Conservation (phyloP, 2,888 invertebrate genomes). For the Conchocele bisecta region DNA sequence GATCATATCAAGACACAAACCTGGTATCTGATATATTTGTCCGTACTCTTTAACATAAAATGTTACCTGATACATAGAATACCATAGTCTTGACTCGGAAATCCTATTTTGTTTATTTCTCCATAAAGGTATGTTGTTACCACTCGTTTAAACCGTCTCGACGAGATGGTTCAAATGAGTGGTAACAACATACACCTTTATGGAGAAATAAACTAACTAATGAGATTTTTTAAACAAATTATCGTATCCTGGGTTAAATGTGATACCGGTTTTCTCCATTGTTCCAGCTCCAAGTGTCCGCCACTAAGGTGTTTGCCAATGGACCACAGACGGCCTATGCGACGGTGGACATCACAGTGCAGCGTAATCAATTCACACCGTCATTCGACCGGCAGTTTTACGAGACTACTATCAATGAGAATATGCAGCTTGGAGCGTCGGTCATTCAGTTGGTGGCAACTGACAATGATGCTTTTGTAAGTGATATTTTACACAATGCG, state of each 20-base stretch:
- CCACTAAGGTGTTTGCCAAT: conserved; percentile 63
- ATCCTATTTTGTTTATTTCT: too few species aligned
- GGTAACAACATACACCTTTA: too few species aligned
- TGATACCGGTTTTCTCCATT: background rate
- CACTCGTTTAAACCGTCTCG: too few species aligned
- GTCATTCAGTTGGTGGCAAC: conserved; percentile 70
- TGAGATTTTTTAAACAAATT: too few species aligned
- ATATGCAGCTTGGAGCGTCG: conserved; percentile 61
- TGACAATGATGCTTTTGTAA: conserved; percentile 62
- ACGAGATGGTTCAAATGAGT: too few species aligned
- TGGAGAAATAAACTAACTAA: too few species aligned
- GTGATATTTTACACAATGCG: too few species aligned
- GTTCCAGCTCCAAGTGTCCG: conserved; percentile 69
- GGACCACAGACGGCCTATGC: conserved; percentile 70
- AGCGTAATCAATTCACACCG: conserved; percentile 72
- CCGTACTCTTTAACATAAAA: too few species aligned
- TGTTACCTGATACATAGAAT: too few species aligned
- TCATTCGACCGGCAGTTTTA: conserved; percentile 66
- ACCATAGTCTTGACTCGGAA: background rate
- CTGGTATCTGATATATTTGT: too few species aligned
- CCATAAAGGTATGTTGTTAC: too few species aligned
- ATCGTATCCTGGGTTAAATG: background rate
- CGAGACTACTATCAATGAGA: conserved; percentile 65
- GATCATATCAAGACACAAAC: too few species aligned
- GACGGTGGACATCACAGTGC: conserved; percentile 71